Base-by-base conservation (phyloP, 2,888 invertebrate genomes). In the Liposcelis brunnea region DNA sequence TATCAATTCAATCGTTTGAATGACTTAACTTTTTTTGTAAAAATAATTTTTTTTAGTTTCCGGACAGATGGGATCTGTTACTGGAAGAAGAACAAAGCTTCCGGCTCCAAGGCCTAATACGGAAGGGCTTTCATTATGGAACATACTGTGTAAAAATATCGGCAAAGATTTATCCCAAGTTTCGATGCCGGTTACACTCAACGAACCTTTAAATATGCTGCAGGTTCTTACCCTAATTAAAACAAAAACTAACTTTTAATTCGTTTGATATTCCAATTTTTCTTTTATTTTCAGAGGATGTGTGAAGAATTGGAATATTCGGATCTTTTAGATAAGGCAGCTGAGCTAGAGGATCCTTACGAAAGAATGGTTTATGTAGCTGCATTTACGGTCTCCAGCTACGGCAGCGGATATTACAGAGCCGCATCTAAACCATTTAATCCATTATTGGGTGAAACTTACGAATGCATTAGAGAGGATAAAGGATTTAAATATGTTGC, bases 401-500 rank as follows among this genome's bases (percentile, higher is more conserved):
- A 86, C 64, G 79, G 81, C 0, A 78, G 65, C 56, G 76, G 70
- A 53, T 77, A 64, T 64, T 80, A 71, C 54, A 61, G 86, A 43
- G 83, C 85, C 32, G 83, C 82, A 40, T 78, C 79, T 57, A 86
- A 86, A 59, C 85, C 85, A 1, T 86, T 86, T 66, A 86, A 86
- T 67, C 85, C 86, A 12, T 63, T 86, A 46, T 67, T 85, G 26
- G 82, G 77, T 0, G 86, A 86, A 68, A 85, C 84, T 0, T 86
- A 78, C 61, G 86, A 86, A 64, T 81, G 80, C 56, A 71, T 79
- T 31, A 58, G 85, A 1, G 79, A 77, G 52, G 86, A 86, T 56
- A 73, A 75, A 55, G 81, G 80, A 1, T 86, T 85, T 68, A 64
- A 74, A 48, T 85, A 82, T 59, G 58, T 85, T 4, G 75, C 81